Conservation (phyloP, 1,140 invertebrate genomes). For the Halesus radiatus region DNA sequence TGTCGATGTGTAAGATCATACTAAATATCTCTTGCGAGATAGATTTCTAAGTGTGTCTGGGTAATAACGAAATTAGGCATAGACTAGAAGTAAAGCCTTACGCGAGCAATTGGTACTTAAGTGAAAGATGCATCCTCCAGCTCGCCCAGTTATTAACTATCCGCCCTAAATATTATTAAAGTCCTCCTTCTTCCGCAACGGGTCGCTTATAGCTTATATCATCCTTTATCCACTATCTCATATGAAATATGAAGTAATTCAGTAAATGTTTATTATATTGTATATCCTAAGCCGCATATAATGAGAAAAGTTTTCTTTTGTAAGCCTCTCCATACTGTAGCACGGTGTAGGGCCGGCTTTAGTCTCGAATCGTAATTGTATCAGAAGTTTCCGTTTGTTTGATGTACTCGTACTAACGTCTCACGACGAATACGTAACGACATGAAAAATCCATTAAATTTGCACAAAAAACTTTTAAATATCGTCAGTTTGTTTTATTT, state of each 20-base stretch:
- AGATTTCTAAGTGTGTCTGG: too few relatives aligned
- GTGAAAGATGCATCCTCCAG: too few relatives aligned
- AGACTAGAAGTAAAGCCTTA: too few relatives aligned
- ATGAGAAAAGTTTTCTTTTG: conserved; percentile 44
- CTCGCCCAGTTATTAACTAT: too few relatives aligned
- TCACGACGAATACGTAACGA: neutral
- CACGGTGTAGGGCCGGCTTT: conserved; percentile 3
- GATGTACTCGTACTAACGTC: neutral
- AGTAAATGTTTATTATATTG: conserved; percentile 43
- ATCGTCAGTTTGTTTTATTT: too few relatives aligned
- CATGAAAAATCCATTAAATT: conserved; percentile 2
- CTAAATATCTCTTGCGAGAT: too few relatives aligned
- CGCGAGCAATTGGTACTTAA: too few relatives aligned
- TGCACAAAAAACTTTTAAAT: too few relatives aligned
- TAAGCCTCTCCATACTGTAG: neutral
- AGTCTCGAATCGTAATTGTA: conserved; percentile 26
- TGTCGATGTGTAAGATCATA: too few relatives aligned
- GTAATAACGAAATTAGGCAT: too few relatives aligned
- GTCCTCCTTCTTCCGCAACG: neutral
- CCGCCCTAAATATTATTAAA: conserved; percentile 3
- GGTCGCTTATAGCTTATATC: neutral
- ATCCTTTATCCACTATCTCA: neutral
- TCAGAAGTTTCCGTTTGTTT: conserved; percentile 22
- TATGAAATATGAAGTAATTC: conserved; percentile 43
- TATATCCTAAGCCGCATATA: conserved; percentile 27